Evolutionary conservation across 1,140 invertebrate species (phyloP), one percentile per base, ranked within the genome.

Genomic region (Adelges cooleyi): DNA sequence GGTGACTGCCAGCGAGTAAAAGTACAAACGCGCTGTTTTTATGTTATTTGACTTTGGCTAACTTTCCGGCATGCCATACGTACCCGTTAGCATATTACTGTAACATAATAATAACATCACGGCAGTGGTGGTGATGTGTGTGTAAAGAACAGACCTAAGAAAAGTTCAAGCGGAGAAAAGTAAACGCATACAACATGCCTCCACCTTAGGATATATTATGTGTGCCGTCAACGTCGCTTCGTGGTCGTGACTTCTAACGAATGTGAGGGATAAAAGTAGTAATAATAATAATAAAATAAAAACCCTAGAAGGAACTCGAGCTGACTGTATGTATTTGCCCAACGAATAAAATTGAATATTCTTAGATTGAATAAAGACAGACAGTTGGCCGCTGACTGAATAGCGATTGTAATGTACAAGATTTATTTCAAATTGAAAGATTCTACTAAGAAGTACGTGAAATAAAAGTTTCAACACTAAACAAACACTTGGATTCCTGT

Each of bases 301-400:
- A 33, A 33, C 29, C 29, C 11, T 6, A 11, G 20, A 27, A 44
- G 22, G 40, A 42, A 56, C 15, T 53, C 38, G 17, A n/a, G 13
- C 53, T 42, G 42, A 44, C 23, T 42, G 38, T 42, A 18, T 44
- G 38, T 33, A 33, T 56, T 56, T 56, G 36, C 3, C 42, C 25
- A 40, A 56, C 38, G 53, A 56, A 56, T 56, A 33, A 56, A 42
- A 56, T n/a, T 15, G 23, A 56, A 56, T 56, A 56, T 42, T 25
- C 11, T 56, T n/a, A 20, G 25, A 44, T 56, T 5, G 36, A 56
- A 56, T 56, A 56, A 56, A 18, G 8, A 25, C 36, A 15, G 52
- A 15, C 52, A 22, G 36, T 15, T 25, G 38, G 52, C 38, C 53
- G 23, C 25, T 44, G 15, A 56, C 38, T 42, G 20, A 54, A 56